phyloP scores from a whole-genome alignment of 2,797 vertebrate species.

The Emys orbicularis region DNA sequence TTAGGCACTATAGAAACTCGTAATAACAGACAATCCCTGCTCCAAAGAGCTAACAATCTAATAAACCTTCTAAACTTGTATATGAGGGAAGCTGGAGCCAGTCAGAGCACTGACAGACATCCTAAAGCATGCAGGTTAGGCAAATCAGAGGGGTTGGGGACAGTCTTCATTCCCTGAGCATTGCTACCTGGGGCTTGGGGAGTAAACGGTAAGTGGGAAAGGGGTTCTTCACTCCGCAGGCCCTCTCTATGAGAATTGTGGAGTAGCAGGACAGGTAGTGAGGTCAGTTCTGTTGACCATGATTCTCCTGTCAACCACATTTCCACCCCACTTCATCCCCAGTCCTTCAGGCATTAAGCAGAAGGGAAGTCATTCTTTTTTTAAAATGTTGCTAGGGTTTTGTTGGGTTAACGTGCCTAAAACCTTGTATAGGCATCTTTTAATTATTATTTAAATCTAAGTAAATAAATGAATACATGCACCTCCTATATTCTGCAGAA shows the following conservation, averaged over 20 bases:
- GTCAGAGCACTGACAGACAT: not conserved
- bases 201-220: constrained; percentile 7
- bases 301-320: not conserved
- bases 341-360: not conserved
- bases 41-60: too few species aligned
- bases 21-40: too few species aligned
- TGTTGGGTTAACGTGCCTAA: not conserved
- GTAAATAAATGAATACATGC: not conserved
- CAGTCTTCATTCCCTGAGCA: not conserved
- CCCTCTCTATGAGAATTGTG: not conserved
- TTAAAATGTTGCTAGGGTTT: not conserved
- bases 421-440: not conserved
- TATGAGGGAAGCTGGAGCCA: not conserved
- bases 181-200: not conserved
- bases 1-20: too few species aligned
- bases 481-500: not conserved
- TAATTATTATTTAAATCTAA: not conserved
- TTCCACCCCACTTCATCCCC: not conserved
- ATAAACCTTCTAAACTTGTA: not conserved
- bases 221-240: not conserved
- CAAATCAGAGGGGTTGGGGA: constrained; percentile 27
- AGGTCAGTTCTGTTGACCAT: not conserved
- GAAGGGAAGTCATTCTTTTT: not conserved
- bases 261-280: not conserved
- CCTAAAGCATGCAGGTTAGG: constrained; percentile 43